A percentile compares a stretch with the other conserved stretches of the same genome.
These are phyloP conservation scores for Drosophila prostipennis DNA, from an alignment of 2,888 invertebrate species.

Conservation along the genomic window DNA sequence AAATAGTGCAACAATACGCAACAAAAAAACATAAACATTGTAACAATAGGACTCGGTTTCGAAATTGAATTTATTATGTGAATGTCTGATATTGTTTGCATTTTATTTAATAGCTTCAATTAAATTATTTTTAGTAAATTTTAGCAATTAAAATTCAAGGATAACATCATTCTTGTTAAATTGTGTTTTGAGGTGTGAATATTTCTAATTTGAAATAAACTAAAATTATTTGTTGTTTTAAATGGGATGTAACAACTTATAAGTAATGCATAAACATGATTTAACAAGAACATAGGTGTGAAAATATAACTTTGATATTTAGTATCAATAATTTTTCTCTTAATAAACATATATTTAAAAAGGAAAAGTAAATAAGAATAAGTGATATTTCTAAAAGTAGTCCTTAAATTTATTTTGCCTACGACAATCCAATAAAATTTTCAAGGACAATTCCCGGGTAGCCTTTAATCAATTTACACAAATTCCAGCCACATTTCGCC, in stretches of 20 bases:
- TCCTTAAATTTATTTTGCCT: no score
- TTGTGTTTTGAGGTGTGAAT: no score
- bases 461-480: conserved; percentile 32
- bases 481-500: conserved; percentile 27
- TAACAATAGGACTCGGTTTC: not conserved
- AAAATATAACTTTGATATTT: not conserved
- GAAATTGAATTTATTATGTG: conserved; percentile 2
- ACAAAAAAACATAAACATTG: conserved; percentile 1
- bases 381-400: no score
- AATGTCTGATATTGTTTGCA: not conserved
- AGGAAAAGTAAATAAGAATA: no score
- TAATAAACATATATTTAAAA: not conserved
- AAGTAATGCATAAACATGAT: not conserved
- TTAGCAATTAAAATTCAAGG: not conserved
- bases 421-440: not conserved
- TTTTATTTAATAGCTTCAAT: not conserved
- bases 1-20: conserved; percentile 20
- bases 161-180: no score
- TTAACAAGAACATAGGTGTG: not conserved
- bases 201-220: no score
- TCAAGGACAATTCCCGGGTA: conserved; percentile 5
- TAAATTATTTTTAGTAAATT: not conserved
- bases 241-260: not conserved
- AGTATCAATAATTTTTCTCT: not conserved
- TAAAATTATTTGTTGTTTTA: not conserved